phyloP scores from a whole-genome alignment of 2,888 invertebrate species.

The Dynastes hyllus region DNA sequence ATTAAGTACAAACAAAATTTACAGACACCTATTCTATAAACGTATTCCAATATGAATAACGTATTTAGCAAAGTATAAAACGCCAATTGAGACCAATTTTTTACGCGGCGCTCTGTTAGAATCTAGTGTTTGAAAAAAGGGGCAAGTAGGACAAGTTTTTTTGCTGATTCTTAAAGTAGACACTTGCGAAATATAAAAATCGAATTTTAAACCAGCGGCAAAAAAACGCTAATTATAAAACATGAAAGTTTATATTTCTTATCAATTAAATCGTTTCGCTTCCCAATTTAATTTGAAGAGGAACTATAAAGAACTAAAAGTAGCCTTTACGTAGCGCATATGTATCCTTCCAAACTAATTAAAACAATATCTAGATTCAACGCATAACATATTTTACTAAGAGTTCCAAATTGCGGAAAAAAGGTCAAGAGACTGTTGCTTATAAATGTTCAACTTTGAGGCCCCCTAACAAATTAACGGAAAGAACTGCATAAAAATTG shows the following conservation, averaged over 20 bases:
- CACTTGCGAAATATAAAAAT: not conserved
- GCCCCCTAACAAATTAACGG: too few relatives aligned
- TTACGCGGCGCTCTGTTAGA: too few relatives aligned
- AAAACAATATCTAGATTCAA: too few relatives aligned
- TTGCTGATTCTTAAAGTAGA: not conserved
- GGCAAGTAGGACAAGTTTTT: not conserved
- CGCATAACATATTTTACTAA: too few relatives aligned
- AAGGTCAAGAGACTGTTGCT: too few relatives aligned
- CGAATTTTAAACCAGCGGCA: slow-evolving; percentile 7
- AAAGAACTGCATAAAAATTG: slow-evolving; percentile 16
- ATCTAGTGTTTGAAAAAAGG: not conserved
- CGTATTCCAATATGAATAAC: too few relatives aligned
- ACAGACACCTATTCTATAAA: too few relatives aligned
- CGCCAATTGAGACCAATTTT: too few relatives aligned
- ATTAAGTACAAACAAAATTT: too few relatives aligned
- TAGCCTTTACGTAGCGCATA: slow-evolving; percentile 19
- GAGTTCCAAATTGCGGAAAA: too few relatives aligned
- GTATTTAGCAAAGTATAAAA: too few relatives aligned
- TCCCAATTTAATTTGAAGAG: slow-evolving; percentile 22
- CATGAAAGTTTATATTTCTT: slow-evolving; percentile 10
- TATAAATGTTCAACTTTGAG: too few relatives aligned
- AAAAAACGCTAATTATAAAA: slow-evolving; percentile 24
- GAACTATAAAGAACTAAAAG: slow-evolving; percentile 16
- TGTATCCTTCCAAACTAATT: not conserved
- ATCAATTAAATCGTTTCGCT: not conserved